Evolutionary conservation across 2,888 invertebrate genomes (phyloP), one percentile per base, ranked within the genome.

Genomic region (Terebella lapidaria): DNA sequence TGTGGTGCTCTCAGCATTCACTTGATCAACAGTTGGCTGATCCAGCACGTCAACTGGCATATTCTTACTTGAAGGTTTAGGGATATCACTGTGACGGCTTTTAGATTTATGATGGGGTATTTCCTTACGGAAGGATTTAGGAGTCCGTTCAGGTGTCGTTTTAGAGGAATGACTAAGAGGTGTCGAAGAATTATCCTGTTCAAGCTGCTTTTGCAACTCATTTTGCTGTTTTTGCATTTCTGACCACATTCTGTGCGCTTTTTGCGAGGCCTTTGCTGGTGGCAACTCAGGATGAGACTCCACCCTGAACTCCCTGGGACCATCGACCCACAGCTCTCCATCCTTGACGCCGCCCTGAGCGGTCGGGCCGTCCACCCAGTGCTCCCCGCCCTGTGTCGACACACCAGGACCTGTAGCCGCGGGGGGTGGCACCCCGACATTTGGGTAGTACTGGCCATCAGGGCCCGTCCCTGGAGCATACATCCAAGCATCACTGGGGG

Each of bases 321-420:
- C 80, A 69, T 80, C 80, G 49, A 79, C 73, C 77, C 77, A 78
- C 60, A 70, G 70, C 60, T 75, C 93, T 15, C 89, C 1, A 67
- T 42, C 72, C 71, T 24, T 72, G n/a, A 35, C n/a, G 10, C 10
- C 10, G n/a, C 10, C 42, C 10, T 10, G 42, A 35, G 42, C 42
- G n/a, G 42, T 35, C n/a, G 95, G 95, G 0, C 95, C 95, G 78
- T 95, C 95, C 58, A 95, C 90, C 95, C 95, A 95, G 62, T 55
- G 73, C 46, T 65, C 65, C 5, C 30, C 28, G 4, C 52, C 57
- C 29, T 29, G 45, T 24, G 51, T 10, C 29, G 29, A 5, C 49
- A 20, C 3, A 20, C 29, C 42, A 35, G 42, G 42, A n/a, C 42
- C 42, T 15, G 42, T 15, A 35, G n/a, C 42, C 42, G 10, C 42